Percentiles rank a stretch among this genome's conserved stretches.
Conservation (phyloP, 92 coral and sea anemone genomes). For the Zoanthus gigantus region DNA sequence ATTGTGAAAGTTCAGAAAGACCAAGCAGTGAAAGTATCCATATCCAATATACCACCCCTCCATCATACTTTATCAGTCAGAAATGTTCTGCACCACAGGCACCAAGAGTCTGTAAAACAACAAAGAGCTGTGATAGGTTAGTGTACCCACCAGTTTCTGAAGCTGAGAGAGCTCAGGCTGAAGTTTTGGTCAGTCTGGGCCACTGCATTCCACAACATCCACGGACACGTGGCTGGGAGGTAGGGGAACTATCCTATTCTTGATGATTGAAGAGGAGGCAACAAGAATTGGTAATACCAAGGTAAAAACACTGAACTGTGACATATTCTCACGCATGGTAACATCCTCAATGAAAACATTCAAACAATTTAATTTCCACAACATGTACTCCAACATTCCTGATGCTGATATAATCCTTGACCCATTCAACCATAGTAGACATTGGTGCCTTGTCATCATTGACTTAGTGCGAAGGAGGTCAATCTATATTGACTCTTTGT, state of each 20-base stretch:
- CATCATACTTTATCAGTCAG: slow-evolving; percentile 22
- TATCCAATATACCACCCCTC: slow-evolving; percentile 40
- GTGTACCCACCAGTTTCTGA: slow-evolving; percentile 50
- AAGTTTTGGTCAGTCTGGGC: slow-evolving; percentile 52
- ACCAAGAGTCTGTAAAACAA: slow-evolving; percentile 58
- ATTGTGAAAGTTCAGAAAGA: slow-evolving; percentile 18
- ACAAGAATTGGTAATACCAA: slow-evolving; percentile 38
- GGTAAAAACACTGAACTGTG: slow-evolving; percentile 65
- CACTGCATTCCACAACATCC: slow-evolving; percentile 52
- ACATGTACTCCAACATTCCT: slow-evolving; percentile 40
- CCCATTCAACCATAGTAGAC: slow-evolving; percentile 58
- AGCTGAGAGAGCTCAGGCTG: slow-evolving; percentile 45
- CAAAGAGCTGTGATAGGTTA: slow-evolving; percentile 38
- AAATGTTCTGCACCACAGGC: slow-evolving; percentile 36
- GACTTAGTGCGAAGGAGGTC: slow-evolving; percentile 40
- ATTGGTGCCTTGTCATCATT: slow-evolving; percentile 60
- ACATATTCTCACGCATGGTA: slow-evolving; percentile 51
- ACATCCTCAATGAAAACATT: slow-evolving; percentile 55
- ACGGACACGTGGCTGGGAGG: slow-evolving; percentile 62
- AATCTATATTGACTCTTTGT: slow-evolving; percentile 61
- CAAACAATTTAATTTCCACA: slow-evolving; percentile 46
- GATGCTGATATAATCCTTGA: slow-evolving; percentile 63
- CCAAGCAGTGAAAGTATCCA: slow-evolving; percentile 34
- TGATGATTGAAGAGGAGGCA: slow-evolving; percentile 50
- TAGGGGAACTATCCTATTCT: slow-evolving; percentile 52